These are phyloP conservation scores for Collichthys lucidus DNA, from an alignment of 2,113 vertebrate genomes.

Conservation along the genomic window DNA sequence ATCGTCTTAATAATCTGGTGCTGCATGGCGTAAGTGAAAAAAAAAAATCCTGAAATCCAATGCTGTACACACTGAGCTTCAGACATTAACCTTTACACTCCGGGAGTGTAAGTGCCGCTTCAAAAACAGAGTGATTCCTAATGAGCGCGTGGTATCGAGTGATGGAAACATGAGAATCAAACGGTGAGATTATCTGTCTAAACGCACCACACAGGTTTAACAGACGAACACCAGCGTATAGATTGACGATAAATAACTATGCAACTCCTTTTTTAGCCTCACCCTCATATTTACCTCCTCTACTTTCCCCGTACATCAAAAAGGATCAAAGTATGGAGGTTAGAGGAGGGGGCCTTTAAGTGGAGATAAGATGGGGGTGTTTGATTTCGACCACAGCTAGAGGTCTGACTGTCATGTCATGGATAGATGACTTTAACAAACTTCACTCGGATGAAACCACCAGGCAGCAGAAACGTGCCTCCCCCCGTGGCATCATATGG, in stretches of 20 bases:
- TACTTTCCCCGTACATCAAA: constrained; percentile 53
- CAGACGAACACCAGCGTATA: neutral
- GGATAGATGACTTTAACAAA: constrained; percentile 72
- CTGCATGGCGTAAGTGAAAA: neutral
- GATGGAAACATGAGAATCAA: constrained; percentile 6
- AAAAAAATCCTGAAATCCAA: neutral
- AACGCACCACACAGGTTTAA: neutral
- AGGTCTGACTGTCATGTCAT: constrained; percentile 67
- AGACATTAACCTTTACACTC: constrained; percentile 37
- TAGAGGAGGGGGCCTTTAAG: constrained; percentile 41
- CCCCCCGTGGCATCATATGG: constrained; percentile 69
- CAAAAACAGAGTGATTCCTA: constrained; percentile 14
- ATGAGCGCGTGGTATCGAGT: constrained; percentile 13
- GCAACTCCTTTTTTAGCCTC: neutral
- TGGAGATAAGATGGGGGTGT: constrained; percentile 74
- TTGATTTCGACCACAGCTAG: constrained; percentile 73
- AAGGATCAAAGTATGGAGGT: constrained; percentile 64
- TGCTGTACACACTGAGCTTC: neutral
- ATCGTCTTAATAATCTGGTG: neutral
- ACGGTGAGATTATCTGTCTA: too few relatives aligned
- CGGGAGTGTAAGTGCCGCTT: neutral
- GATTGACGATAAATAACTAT: neutral
- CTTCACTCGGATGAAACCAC: constrained; percentile 59
- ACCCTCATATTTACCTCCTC: constrained; percentile 22
- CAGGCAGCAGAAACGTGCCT: constrained; percentile 29